Percentiles rank a stretch among this genome's conserved stretches.
Conservation (phyloP, 2,797 vertebrate genomes). For the Sebastes cheni region DNA sequence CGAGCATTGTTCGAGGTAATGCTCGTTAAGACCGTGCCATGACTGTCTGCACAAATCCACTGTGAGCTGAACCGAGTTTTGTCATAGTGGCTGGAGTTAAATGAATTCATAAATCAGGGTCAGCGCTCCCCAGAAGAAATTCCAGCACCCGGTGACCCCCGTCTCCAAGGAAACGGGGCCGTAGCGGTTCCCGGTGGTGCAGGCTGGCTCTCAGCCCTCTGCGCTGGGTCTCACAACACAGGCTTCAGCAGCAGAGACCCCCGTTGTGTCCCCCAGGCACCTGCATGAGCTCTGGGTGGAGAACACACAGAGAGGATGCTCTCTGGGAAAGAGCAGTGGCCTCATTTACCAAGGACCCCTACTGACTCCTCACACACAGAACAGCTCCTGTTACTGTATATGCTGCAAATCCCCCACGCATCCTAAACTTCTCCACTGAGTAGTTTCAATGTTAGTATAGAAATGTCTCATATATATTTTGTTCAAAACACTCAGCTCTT, state of each 20-base stretch:
- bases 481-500: neutral
- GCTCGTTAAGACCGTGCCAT: constrained; percentile 40
- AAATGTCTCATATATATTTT: neutral
- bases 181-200: constrained; percentile 26
- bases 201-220: constrained; percentile 60
- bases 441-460: neutral
- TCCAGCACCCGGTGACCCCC: constrained; percentile 73
- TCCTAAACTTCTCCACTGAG: neutral
- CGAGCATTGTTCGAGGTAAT: constrained; percentile 46
- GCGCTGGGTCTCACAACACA: constrained; percentile 30
- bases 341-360: constrained; percentile 1
- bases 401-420: neutral
- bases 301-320: constrained; percentile 48
- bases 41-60: constrained; percentile 59
- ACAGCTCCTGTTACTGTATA: constrained; percentile 19
- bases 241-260: constrained; percentile 59
- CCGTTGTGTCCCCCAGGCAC: constrained; percentile 58
- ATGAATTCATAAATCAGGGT: constrained; percentile 84
- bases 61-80: constrained; percentile 49
- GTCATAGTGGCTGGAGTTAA: constrained; percentile 63
- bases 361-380: constrained; percentile 14
- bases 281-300: constrained; percentile 52
- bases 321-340: constrained; percentile 34
- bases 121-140: constrained; percentile 73
- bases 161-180: constrained; percentile 76